Evolutionary conservation across 30 jellyfish, hydroid and myxozoan genomes (phyloP).

Genomic region (Chironex yamaguchii): DNA sequence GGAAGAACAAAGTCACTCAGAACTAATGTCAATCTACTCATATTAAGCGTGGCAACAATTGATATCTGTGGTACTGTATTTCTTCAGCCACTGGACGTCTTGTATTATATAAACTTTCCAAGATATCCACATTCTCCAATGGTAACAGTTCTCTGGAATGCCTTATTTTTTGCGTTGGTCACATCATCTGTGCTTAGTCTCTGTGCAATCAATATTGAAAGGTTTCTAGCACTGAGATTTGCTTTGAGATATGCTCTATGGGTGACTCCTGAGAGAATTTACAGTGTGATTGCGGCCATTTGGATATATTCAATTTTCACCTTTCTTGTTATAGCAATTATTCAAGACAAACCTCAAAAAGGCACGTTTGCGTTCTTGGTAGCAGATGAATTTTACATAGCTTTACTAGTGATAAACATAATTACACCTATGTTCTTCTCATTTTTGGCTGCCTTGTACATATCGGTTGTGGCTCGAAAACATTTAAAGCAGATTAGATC

Average conservation of each 20-base stretch:
- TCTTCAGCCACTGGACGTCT: slow-evolving; percentile 65
- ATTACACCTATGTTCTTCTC: background rate
- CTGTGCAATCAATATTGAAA: slow-evolving; percentile 35
- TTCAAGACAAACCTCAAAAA: slow-evolving; percentile 68
- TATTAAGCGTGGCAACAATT: slow-evolving; percentile 64
- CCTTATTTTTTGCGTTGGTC: slow-evolving; percentile 57
- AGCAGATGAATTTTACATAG: background rate
- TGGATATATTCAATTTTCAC: slow-evolving; percentile 60
- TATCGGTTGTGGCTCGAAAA: background rate
- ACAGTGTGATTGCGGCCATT: background rate
- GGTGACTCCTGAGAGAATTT: slow-evolving; percentile 22
- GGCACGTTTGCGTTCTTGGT: slow-evolving; percentile 45
- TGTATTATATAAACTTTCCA: slow-evolving; percentile 67
- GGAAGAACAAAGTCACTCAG: slow-evolving; percentile 16
- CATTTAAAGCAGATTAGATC: background rate
- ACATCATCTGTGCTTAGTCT: slow-evolving; percentile 59
- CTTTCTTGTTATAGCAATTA: slow-evolving; percentile 35
- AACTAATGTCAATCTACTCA: slow-evolving; percentile 27
- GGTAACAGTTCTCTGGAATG: slow-evolving; percentile 66
- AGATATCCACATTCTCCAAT: slow-evolving; percentile 54
- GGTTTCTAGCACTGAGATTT: slow-evolving; percentile 35
- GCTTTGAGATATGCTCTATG: slow-evolving; percentile 37
- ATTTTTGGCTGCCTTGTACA: background rate
- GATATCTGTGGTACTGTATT: slow-evolving; percentile 51
- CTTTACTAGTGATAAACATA: background rate